A percentile compares a stretch with the other conserved stretches of the same genome.
Conservation (phyloP, 2,797 vertebrate species). For the Falco columbarius region DNA sequence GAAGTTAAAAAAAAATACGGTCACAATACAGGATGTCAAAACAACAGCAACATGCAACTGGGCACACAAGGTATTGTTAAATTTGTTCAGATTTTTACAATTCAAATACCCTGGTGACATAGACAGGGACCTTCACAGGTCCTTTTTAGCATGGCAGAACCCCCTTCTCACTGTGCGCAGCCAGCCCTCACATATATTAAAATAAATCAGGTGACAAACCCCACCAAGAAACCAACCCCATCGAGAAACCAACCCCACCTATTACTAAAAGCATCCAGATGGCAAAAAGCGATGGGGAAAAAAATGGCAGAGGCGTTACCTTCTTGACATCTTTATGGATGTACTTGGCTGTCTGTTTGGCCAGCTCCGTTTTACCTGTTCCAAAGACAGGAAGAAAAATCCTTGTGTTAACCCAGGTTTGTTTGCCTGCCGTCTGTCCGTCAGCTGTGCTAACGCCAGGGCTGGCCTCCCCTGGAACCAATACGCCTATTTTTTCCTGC, state of each 20-base stretch:
- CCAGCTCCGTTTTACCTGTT: conserved; percentile 95
- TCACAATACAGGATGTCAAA: neutral
- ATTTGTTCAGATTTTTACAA: neutral
- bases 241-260: neutral
- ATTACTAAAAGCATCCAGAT: accelerated
- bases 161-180: neutral
- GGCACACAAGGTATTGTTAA: neutral
- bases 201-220: neutral
- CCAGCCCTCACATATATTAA: neutral
- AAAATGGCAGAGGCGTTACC: conserved; percentile 70
- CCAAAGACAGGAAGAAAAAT: neutral
- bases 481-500: neutral
- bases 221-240: no score
- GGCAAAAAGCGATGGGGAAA: no score
- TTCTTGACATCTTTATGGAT: conserved; percentile 96
- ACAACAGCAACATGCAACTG: neutral
- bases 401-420: neutral
- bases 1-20: neutral
- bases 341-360: conserved; percentile 96
- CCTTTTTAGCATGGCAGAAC: neutral
- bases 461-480: neutral
- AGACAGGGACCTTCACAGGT: neutral
- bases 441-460: neutral
- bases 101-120: neutral
- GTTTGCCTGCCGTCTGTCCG: neutral